Conservation (phyloP, 2,797 vertebrate genomes). For the Masticophis lateralis region DNA sequence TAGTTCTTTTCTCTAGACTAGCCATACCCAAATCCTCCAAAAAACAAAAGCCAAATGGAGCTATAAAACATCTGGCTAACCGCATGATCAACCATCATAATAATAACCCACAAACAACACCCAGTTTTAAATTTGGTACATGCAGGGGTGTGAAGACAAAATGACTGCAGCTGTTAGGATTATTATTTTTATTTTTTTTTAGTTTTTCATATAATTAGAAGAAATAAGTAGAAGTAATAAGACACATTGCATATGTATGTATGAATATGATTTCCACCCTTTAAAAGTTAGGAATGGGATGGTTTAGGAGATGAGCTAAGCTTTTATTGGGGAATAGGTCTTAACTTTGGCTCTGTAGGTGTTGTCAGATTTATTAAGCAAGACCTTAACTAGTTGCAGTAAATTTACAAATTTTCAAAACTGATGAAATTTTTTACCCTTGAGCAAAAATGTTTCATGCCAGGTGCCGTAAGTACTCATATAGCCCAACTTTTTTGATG, state of each 20-base stretch:
- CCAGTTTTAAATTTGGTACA: neutral
- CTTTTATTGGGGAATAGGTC: neutral
- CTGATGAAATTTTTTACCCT: constrained; percentile 39
- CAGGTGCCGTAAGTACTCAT: constrained; percentile 14
- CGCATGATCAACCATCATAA: neutral
- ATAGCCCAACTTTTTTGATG: constrained; percentile 7
- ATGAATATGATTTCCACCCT: constrained; percentile 30
- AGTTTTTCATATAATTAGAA: constrained; percentile 37
- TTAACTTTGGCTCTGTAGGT: neutral
- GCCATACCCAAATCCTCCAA: neutral
- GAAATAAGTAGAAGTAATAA: constrained; percentile 14
- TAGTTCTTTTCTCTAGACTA: neutral
- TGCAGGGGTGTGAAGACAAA: neutral
- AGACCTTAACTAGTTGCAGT: constrained; percentile 45
- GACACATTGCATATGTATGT: constrained; percentile 47
- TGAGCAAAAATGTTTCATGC: constrained; percentile 30
- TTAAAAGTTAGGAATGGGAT: constrained; percentile 7
- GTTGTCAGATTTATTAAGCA: constrained; percentile 47
- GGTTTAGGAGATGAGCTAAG: neutral
- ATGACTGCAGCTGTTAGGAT: neutral
- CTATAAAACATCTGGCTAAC: neutral
- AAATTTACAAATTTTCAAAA: constrained; percentile 44
- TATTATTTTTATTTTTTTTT: neutral
- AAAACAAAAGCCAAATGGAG: neutral
- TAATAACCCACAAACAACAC: neutral